Evolutionary conservation across 2,888 invertebrate species (phyloP), one percentile per base, ranked within the genome.

Genomic region (Melanotus villosus): DNA sequence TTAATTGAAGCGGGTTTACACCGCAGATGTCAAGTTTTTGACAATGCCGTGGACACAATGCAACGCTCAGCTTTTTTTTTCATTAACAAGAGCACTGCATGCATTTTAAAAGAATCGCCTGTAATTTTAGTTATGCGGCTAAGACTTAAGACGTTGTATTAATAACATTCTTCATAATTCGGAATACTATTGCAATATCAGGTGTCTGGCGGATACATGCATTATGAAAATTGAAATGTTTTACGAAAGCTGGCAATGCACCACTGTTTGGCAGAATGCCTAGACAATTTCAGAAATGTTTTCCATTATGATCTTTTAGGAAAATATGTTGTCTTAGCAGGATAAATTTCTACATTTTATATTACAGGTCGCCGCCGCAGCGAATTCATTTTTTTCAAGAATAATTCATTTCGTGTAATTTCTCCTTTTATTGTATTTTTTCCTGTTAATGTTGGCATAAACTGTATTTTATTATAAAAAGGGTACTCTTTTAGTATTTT

Each of bases 1-100:
- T 64, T 64, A 64, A 64, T 64, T 64, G 64, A 56, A 64, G 36
- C 64, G 54, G 43, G 41, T 64, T 64, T 64, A 54, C 64, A 56
- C 64, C 41, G 12, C 54, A 19, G 38, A 54, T 52, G 64, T 54
- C 52, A 54, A 64, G 32, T 64, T 64, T 64, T 64, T 64, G 54
- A 54, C 54, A 64, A 64, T 41, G 16, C 54, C 32, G 26, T 18
- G 9, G 54, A 45, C 64, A 64, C 64, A 56, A 64, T 64, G 30
- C 54, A 64, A 45, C 54, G 54, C 16, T 19, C n/a, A 16, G 16
- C 14, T 16, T n/a, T 52, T 52, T n/a, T 52, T 52, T 52, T 52
- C 19, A 26, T 14, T 32, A 52, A 32, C 52, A 18, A 9, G 14
- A 5, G 4, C n/a, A 23, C 9, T 1, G 18, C 32, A 14, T 52